Conservation (phyloP, 2,888 invertebrate species). For the Pachliopta kotzebuea region DNA sequence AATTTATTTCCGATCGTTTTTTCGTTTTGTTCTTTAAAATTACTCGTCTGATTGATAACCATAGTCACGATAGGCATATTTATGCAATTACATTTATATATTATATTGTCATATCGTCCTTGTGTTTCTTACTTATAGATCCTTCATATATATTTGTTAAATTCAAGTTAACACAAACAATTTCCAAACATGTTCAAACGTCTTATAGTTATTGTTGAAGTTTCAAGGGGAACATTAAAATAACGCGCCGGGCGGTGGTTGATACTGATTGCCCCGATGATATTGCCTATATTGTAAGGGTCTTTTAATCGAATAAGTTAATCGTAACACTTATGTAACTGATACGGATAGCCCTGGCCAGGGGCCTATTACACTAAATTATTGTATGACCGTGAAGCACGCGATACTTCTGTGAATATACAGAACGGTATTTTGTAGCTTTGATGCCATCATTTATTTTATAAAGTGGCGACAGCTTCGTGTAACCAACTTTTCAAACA, state of each 20-base stretch:
- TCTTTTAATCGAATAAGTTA: conserved; percentile 49
- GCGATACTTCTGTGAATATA: conserved; percentile 52
- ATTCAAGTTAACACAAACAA: background rate
- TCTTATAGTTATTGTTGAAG: conserved; percentile 1
- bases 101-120: too few relatives aligned
- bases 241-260: conserved; percentile 1
- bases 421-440: conserved; percentile 7
- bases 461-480: conserved; percentile 10
- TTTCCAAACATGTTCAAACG: background rate
- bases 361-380: conserved; percentile 54
- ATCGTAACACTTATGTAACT: conserved; percentile 67
- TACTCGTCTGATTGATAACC: background rate
- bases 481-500: background rate
- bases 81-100: too few relatives aligned
- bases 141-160: background rate
- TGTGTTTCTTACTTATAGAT: too few relatives aligned
- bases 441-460: conserved; percentile 18
- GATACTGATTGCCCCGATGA: conserved; percentile 10
- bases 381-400: conserved; percentile 47
- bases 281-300: conserved; percentile 5
- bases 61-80: too few relatives aligned
- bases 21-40: too few relatives aligned
- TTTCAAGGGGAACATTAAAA: conserved; percentile 10
- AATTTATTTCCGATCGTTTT: too few relatives aligned
- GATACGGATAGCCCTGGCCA: conserved; percentile 50